Evolutionary conservation across 2,113 vertebrate species (phyloP), one percentile per base, ranked within the genome.

Genomic region (Brachyhypopomus gauderio): DNA sequence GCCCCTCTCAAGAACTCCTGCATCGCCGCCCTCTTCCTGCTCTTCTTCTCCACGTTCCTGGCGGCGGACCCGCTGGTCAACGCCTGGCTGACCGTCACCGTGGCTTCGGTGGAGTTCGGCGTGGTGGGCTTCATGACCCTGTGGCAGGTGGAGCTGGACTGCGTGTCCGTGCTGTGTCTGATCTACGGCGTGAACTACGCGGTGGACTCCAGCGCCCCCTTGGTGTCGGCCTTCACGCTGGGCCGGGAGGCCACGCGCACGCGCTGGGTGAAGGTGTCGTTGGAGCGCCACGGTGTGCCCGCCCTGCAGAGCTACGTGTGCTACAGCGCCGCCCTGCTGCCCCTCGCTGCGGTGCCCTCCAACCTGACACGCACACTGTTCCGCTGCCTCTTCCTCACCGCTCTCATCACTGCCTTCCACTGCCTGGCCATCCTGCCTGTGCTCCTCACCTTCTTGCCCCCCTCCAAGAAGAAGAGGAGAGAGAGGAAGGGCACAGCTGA

Each of bases 121-220:
- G 96, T 98, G 81, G 93, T 99, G 90, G 98, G 98, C 87, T 99
- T 99, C 92, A 99, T 99, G 97, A 99, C 97, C 19, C 89, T 99
- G 75, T 99, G 98, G 97, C 96, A 95, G 75, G 97, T 98, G 87
- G 95, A 98, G 93, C 91, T 99, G 88, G 97, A 99, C 93, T 98
- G 97, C 90, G 94, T 98, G 90, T 99, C 98, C 55, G 96, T 98
- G 89, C 88, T 98, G 83, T 99, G 97, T 91, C 95, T 99, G 89
- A 98, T 99, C 85, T 95, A 97, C 30, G 97, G 97, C 80, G 91
- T 99, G 92, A 98, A 97, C 79, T 96, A 98, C 85, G 96, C 97
- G 23, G 95, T 97, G 76, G 97, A 98, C 93, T 97, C 96, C 87
- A 97, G 97, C 84, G 95, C 95, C 87, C 97, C 98, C 88, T 93